phyloP scores from a whole-genome alignment of 92 coral and sea anemone genomes.

The Siderastrea siderea region DNA sequence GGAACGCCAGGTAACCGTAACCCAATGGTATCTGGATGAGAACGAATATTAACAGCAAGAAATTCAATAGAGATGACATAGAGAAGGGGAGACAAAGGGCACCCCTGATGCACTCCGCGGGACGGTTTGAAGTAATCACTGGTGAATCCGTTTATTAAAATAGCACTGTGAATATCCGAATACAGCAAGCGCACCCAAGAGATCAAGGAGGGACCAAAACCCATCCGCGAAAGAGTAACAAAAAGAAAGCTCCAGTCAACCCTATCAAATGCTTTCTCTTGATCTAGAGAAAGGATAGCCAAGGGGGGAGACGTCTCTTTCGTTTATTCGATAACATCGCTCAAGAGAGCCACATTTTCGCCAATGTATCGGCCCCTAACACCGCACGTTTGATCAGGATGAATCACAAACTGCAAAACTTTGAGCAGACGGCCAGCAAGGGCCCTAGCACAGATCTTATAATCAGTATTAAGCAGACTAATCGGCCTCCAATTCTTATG shows the following conservation, averaged over 20 bases:
- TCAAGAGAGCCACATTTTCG: conserved; percentile 41
- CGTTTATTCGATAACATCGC: conserved; percentile 8
- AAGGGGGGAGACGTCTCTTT: neutral
- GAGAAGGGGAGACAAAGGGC: conserved; percentile 32
- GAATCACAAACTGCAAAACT: conserved; percentile 22
- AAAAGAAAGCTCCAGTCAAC: conserved; percentile 63
- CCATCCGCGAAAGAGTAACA: conserved; percentile 36
- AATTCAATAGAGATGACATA: too few relatives aligned
- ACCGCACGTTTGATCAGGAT: conserved; percentile 63
- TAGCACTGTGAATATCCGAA: neutral
- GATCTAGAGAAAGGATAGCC: conserved; percentile 62
- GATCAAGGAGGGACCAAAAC: conserved; percentile 61
- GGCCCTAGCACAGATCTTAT: conserved; percentile 37
- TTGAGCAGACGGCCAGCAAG: conserved; percentile 31
- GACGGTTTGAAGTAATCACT: neutral
- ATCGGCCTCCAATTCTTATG: conserved; percentile 64
- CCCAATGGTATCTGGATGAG: too few relatives aligned
- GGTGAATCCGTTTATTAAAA: conserved; percentile 17
- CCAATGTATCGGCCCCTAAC: conserved; percentile 55
- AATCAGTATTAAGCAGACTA: conserved; percentile 53
- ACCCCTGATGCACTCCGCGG: conserved; percentile 43
- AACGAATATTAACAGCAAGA: too few relatives aligned
- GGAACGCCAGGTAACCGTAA: too few relatives aligned
- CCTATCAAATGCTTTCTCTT: conserved; percentile 71
- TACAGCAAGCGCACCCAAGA: conserved; percentile 55